These are phyloP conservation scores for Caenorhabditis sulstoni DNA, from an alignment of 2,888 invertebrate species.

Conservation along the genomic window DNA sequence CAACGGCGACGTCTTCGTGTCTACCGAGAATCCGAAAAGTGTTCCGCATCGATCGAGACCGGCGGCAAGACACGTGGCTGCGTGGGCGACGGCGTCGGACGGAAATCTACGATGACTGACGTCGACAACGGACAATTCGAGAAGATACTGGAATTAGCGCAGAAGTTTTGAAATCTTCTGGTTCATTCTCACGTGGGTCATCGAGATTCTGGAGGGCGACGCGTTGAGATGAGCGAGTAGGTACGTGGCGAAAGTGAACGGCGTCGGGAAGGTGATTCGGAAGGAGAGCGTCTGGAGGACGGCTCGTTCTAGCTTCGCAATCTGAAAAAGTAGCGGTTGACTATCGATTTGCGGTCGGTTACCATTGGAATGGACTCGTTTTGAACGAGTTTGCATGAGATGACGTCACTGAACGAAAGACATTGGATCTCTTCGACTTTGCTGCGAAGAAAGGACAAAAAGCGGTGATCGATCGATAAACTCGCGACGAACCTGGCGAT, in stretches of 20 bases:
- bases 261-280: constrained; percentile 42
- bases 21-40: not conserved
- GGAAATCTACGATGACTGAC: constrained; percentile 20
- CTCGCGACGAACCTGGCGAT: constrained; percentile 33
- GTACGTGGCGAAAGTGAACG: constrained; percentile 35
- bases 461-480: not conserved
- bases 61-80: constrained; percentile 35
- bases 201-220: constrained; percentile 1
- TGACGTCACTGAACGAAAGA: constrained; percentile 6
- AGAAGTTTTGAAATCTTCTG: not conserved
- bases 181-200: constrained; percentile 17
- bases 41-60: constrained; percentile 19
- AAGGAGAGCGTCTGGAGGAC: constrained; percentile 26
- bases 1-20: not conserved
- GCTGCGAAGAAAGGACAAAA: constrained; percentile 14
- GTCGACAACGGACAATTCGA: constrained; percentile 36
- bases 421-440: constrained; percentile 43
- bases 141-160: constrained; percentile 26
- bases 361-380: not conserved
- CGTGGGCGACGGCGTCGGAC: constrained; percentile 29
- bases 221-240: constrained; percentile 31
- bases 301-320: constrained; percentile 26
- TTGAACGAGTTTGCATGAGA: constrained; percentile 13
- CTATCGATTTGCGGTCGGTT: not conserved
- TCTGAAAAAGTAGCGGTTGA: constrained; percentile 5